A percentile compares a stretch with the other conserved stretches of the same genome.
Conservation (phyloP, 2,888 invertebrate species). For the Cerastis leucographa region DNA sequence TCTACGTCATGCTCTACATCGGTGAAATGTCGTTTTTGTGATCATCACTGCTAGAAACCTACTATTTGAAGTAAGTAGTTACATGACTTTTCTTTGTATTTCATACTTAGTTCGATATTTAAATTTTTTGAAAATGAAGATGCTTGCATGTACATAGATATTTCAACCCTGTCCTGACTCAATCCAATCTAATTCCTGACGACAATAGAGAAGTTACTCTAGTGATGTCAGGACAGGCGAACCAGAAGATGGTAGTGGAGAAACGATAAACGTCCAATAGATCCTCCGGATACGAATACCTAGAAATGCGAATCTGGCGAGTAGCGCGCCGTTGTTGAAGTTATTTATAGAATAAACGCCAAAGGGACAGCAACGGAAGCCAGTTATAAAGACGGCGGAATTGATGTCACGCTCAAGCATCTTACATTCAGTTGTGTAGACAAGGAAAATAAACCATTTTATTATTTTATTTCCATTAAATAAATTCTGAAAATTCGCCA, state of each 20-base stretch:
- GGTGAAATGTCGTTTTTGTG: not conserved
- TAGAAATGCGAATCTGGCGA: slow-evolving; percentile 31
- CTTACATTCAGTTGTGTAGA: not conserved
- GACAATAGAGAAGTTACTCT: not conserved
- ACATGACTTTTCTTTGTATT: not conserved
- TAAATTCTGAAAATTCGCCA: not conserved
- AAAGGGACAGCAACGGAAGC: slow-evolving; percentile 35
- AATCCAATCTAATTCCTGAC: not conserved
- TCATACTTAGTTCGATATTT: not conserved
- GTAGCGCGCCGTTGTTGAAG: slow-evolving; percentile 32
- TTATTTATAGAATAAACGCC: slow-evolving; percentile 45
- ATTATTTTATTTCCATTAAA: slow-evolving; percentile 2
- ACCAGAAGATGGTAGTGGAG: slow-evolving; percentile 1
- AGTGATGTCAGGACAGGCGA: not conserved
- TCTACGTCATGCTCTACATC: not conserved
- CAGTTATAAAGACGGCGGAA: slow-evolving; percentile 25
- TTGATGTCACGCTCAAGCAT: slow-evolving; percentile 23
- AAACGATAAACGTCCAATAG: slow-evolving; percentile 18
- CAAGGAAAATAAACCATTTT: slow-evolving; percentile 5
- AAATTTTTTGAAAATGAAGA: not conserved
- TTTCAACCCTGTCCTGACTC: not conserved
- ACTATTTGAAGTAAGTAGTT: not conserved
- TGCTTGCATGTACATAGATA: not conserved
- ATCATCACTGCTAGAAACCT: not conserved
- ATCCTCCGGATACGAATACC: slow-evolving; percentile 18